A percentile compares a stretch with the other conserved stretches of the same genome.
Conservation (phyloP, 2,797 vertebrate genomes). For the Crotalus adamanteus region DNA sequence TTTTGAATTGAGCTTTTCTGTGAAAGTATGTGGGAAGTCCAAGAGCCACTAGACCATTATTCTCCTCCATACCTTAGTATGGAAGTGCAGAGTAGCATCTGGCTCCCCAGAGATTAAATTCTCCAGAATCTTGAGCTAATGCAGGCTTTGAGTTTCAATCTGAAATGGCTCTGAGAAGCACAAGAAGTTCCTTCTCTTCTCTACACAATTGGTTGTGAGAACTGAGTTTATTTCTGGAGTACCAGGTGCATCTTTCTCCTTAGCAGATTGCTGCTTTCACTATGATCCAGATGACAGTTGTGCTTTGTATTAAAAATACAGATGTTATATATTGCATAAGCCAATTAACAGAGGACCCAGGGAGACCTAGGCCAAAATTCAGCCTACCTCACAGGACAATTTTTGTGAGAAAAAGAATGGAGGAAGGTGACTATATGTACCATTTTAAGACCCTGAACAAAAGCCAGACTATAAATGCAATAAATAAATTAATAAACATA, state of each 20-base stretch:
- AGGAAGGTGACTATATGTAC: neutral
- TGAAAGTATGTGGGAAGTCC: neutral
- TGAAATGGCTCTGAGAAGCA: neutral
- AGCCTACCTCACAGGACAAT: neutral
- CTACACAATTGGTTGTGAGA: neutral
- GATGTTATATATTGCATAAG: neutral
- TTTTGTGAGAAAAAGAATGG: neutral
- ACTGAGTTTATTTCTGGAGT: neutral
- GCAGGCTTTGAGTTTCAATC: neutral
- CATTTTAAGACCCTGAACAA: neutral
- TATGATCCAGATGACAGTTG: neutral
- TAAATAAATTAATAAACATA: neutral
- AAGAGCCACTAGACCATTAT: neutral
- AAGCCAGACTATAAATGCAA: neutral
- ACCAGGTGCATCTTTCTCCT: neutral
- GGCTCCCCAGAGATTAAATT: neutral
- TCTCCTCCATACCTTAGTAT: neutral
- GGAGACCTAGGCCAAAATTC: neutral
- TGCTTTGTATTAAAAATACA: neutral
- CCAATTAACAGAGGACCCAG: neutral
- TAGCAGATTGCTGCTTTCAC: neutral
- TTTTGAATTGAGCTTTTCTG: too few species aligned
- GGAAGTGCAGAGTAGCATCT: neutral
- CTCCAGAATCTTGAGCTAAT: neutral
- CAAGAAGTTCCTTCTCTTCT: neutral